Percentiles rank a stretch among this genome's conserved stretches.
Conservation (phyloP, 2,113 vertebrate genomes). For the Egretta garzetta region DNA sequence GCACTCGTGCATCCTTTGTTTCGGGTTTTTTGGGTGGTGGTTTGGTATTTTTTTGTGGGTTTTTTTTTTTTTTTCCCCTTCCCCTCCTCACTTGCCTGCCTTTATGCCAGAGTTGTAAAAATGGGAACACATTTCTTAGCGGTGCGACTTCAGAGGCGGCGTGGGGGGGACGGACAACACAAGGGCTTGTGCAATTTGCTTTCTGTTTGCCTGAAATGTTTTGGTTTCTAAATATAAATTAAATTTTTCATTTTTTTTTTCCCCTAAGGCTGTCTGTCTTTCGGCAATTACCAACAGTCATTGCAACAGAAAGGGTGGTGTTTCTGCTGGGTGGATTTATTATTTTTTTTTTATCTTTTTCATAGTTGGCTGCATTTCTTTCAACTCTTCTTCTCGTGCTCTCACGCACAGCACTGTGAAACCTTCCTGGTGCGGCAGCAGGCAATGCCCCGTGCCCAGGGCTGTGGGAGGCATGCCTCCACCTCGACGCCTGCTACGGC, state of each 20-base stretch:
- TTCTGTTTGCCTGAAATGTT: not conserved
- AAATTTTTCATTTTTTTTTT: not conserved
- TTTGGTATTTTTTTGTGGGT: too few species aligned
- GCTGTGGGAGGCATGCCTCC: not conserved
- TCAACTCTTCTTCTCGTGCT: not conserved
- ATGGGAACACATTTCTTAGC: not conserved
- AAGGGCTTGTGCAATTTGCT: not conserved
- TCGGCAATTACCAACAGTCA: not conserved
- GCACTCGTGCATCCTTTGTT: slow-evolving; percentile 76
- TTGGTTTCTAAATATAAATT: not conserved
- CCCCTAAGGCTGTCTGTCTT: not conserved
- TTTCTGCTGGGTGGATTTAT: not conserved
- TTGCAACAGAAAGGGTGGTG: not conserved
- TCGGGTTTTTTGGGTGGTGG: slow-evolving; percentile 29
- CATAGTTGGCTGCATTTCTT: not conserved
- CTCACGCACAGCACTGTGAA: not conserved
- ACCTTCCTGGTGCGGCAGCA: accelerated
- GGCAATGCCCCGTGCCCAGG: not conserved
- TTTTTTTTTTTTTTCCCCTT: not conserved
- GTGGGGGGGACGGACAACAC: accelerated
- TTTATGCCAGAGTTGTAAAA: slow-evolving; percentile 58
- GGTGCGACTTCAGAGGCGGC: not conserved
- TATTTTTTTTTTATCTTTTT: not conserved
- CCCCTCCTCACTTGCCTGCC: not conserved
- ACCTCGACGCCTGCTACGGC: not conserved